These are phyloP conservation scores for Amiota mariae DNA, from an alignment of 2,888 invertebrate genomes.

Conservation along the genomic window DNA sequence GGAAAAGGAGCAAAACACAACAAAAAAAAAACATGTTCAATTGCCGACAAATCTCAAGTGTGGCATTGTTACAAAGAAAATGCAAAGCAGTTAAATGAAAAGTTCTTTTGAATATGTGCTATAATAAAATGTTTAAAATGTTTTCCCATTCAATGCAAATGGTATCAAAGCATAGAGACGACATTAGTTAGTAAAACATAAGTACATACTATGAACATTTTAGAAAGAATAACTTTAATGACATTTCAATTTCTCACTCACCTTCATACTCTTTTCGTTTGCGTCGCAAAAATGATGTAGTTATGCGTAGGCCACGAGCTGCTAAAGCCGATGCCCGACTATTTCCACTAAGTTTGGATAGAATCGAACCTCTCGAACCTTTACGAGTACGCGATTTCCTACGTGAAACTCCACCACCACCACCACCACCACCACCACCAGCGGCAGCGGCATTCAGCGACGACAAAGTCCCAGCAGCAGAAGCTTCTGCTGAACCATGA, in stretches of 20 bases:
- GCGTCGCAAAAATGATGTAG: constrained; percentile 68
- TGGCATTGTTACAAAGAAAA: constrained; percentile 13
- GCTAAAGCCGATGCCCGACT: constrained; percentile 60
- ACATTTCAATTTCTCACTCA: constrained; percentile 48
- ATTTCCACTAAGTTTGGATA: constrained; percentile 60
- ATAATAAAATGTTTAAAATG: no score
- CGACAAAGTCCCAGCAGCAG: constrained; percentile 54
- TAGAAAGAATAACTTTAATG: no score
- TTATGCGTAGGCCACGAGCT: constrained; percentile 64
- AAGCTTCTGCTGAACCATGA: constrained; percentile 39
- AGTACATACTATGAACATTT: no score
- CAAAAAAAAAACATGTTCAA: not conserved
- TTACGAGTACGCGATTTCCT: constrained; percentile 58
- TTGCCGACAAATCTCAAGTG: constrained; percentile 21
- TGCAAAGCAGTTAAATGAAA: not conserved
- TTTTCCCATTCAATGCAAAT: no score
- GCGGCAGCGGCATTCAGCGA: constrained; percentile 34
- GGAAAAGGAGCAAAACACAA: not conserved
- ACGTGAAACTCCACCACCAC: constrained; percentile 35
- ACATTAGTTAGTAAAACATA: no score
- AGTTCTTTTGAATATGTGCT: not conserved
- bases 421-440: constrained; percentile 32
- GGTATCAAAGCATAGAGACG: no score
- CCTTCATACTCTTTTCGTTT: constrained; percentile 72
- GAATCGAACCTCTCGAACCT: constrained; percentile 64